Evolutionary conservation across 2,888 invertebrate genomes (phyloP).

Genomic region (Helobdella robusta): DNA sequence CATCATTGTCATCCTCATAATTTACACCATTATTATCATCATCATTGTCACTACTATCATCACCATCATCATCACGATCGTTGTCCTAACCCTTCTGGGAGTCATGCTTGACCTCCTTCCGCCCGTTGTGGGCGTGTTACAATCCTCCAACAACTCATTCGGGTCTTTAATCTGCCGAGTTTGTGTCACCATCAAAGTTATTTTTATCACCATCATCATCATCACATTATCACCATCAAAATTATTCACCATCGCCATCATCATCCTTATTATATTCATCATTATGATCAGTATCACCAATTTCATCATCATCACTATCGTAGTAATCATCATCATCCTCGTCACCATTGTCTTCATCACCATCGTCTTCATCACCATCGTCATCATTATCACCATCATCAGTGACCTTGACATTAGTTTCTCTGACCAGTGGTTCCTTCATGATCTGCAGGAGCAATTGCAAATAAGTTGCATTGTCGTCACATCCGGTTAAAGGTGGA

Average conservation of each 20-base stretch:
- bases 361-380: not conserved
- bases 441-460: too few relatives aligned
- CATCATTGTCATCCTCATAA: not conserved
- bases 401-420: not conserved
- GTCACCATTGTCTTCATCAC: conserved; percentile 6
- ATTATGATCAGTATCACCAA: not conserved
- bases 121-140: not conserved
- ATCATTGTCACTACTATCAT: not conserved
- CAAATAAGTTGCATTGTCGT: too few relatives aligned
- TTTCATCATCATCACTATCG: not conserved
- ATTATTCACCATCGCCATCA: too few relatives aligned
- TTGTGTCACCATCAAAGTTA: not conserved
- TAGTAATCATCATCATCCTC: too few relatives aligned
- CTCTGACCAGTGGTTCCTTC: too few relatives aligned
- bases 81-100: not conserved
- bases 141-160: too few relatives aligned
- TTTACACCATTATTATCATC: not conserved
- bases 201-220: not conserved
- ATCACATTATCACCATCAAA: not conserved
- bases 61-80: not conserved
- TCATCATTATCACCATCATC: not conserved
- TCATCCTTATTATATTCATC: too few relatives aligned
- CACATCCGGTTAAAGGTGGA: too few relatives aligned
- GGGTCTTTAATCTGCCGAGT: too few relatives aligned
- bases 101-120: not conserved